Evolutionary conservation across 2,113 vertebrate genomes (phyloP).

Genomic region (Tachysurus vachellii): DNA sequence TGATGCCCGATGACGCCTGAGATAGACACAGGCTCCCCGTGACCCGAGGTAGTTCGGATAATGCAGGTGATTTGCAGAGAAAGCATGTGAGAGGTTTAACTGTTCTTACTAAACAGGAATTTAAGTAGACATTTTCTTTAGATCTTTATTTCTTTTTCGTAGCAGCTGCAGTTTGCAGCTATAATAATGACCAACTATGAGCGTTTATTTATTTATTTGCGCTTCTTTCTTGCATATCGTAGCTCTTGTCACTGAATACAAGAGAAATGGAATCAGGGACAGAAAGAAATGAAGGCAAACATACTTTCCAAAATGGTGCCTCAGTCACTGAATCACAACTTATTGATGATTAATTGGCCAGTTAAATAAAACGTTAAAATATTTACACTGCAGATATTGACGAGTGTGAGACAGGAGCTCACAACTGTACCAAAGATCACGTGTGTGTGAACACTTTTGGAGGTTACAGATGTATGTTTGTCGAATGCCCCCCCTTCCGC

Average conservation of each 20-base stretch:
- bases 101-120: background rate
- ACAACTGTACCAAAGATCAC: slow-evolving; percentile 75
- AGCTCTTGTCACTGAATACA: background rate
- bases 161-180: too few relatives aligned
- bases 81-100: too few relatives aligned
- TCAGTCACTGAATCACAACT: background rate
- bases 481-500: slow-evolving; percentile 72
- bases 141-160: too few relatives aligned
- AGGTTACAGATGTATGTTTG: slow-evolving; percentile 73
- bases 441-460: slow-evolving; percentile 81
- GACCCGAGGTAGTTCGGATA: too few relatives aligned
- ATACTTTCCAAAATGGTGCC: background rate
- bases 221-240: background rate
- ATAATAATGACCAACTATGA: too few relatives aligned
- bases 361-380: background rate
- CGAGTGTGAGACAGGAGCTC: slow-evolving; percentile 72
- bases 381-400: slow-evolving; percentile 70
- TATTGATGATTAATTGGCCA: background rate
- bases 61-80: too few relatives aligned
- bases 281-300: background rate
- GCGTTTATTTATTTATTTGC: too few relatives aligned
- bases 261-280: background rate
- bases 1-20: too few relatives aligned
- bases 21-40: too few relatives aligned
- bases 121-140: background rate